These are phyloP conservation scores for Gastrophryne carolinensis DNA, from an alignment of 2,797 vertebrate species.

Conservation along the genomic window DNA sequence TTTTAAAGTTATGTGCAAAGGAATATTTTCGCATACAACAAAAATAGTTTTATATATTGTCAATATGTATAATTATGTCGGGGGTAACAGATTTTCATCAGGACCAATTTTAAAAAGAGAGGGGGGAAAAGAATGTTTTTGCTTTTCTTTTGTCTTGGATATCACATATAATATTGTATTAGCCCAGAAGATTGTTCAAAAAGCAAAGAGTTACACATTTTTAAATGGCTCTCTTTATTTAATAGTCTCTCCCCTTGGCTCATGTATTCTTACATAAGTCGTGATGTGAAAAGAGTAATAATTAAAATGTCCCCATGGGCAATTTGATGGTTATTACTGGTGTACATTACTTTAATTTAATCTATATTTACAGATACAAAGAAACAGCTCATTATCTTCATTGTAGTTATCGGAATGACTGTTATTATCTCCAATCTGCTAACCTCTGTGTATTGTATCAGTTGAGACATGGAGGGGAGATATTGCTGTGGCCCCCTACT, in stretches of 20 bases:
- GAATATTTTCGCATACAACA: no score
- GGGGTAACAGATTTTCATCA: no score
- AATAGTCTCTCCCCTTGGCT: not conserved
- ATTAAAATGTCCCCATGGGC: conserved; percentile 28
- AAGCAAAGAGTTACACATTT: not conserved
- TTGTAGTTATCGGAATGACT: conserved; percentile 19
- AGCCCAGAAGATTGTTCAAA: not conserved
- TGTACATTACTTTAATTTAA: conserved; percentile 7
- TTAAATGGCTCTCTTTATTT: not conserved
- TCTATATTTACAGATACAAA: conserved; percentile 10
- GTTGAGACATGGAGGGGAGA: conserved; percentile 1
- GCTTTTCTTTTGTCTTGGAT: not conserved
- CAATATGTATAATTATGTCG: no score
- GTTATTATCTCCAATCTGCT: not conserved
- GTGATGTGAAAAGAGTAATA: not conserved
- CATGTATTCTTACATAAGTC: not conserved
- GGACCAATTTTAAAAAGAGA: no score
- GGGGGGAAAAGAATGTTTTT: not conserved
- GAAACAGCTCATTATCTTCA: conserved; percentile 8
- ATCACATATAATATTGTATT: not conserved
- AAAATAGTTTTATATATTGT: no score
- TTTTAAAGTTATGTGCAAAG: no score
- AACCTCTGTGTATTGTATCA: conserved; percentile 4
- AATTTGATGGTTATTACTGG: conserved; percentile 23
- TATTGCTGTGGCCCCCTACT: conserved; percentile 2